A percentile compares a stretch with the other conserved stretches of the same genome.
Conservation (phyloP, 2,888 invertebrate genomes). For the Drosophila macrospina region DNA sequence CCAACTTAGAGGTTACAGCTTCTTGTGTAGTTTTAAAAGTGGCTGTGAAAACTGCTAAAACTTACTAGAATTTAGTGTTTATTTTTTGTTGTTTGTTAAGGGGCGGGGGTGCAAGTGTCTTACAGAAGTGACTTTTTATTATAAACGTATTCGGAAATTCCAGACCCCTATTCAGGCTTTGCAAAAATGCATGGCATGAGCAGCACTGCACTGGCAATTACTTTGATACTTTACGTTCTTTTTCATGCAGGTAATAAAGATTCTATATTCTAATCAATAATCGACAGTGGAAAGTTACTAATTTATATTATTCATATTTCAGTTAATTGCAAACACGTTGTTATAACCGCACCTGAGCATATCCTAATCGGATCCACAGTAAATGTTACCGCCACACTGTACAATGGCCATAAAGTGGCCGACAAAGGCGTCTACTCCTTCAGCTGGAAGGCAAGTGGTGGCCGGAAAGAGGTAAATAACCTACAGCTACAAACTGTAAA, state of each 20-base stretch:
- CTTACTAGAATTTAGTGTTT: conserved; percentile 32
- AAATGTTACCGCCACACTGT: conserved; percentile 87
- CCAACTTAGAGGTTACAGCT: conserved; percentile 29
- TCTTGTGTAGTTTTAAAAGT: conserved; percentile 15
- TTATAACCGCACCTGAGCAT: conserved; percentile 88
- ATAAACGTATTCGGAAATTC: conserved; percentile 47
- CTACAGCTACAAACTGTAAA: neutral
- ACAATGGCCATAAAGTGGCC: conserved; percentile 70
- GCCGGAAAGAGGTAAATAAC: conserved; percentile 57
- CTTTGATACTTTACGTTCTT: conserved; percentile 47
- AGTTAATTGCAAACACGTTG: conserved; percentile 84
- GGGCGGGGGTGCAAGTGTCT: conserved; percentile 35
- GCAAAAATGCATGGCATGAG: conserved; percentile 48
- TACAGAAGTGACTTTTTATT: conserved; percentile 48
- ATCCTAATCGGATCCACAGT: conserved; percentile 90
- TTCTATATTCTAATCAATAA: conserved; percentile 39
- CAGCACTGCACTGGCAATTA: conserved; percentile 24
- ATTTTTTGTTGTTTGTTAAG: conserved; percentile 50
- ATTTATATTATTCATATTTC: conserved; percentile 7
- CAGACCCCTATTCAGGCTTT: conserved; percentile 36
- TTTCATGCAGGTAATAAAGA: conserved; percentile 57
- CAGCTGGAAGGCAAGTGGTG: conserved; percentile 87
- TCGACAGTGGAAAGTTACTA: neutral
- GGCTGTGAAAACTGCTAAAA: conserved; percentile 16
- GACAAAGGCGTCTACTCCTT: conserved; percentile 86